Conservation (phyloP, 2,888 invertebrate genomes). For the Eueremaeus valkanovi region DNA sequence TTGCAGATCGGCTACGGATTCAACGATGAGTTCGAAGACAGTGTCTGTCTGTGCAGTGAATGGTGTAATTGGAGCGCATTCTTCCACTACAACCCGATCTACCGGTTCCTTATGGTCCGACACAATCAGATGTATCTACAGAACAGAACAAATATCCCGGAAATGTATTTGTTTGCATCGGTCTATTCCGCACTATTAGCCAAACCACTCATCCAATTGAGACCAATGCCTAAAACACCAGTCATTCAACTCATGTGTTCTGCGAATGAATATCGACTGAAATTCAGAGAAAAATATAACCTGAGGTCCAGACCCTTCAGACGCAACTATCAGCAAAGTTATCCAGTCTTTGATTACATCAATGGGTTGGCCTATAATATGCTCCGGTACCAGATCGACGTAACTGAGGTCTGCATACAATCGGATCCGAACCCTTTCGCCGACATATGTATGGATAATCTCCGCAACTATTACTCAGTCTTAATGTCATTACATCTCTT, state of each 20-base stretch:
- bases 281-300: too few species aligned
- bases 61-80: slow-evolving; percentile 27
- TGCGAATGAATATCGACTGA: not conserved
- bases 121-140: not conserved
- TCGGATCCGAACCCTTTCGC: not conserved
- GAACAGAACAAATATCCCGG: not conserved
- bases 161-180: not conserved
- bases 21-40: not conserved
- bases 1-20: not conserved
- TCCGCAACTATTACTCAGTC: not conserved
- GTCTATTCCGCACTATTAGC: not conserved
- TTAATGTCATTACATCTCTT: not conserved
- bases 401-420: not conserved
- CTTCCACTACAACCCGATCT: slow-evolving; percentile 28
- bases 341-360: not conserved
- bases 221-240: not conserved
- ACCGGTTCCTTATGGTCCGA: slow-evolving; percentile 18
- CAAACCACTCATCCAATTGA: not conserved
- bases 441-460: not conserved
- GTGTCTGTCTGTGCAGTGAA: slow-evolving; percentile 14
- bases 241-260: not conserved
- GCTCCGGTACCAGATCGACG: not conserved
- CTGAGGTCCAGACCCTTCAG: not conserved
- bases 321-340: not conserved
- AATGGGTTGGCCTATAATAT: not conserved